A percentile compares a stretch with the other conserved stretches of the same genome.
These are phyloP conservation scores for Standfussiana lucernea DNA, from an alignment of 2,888 invertebrate species.

Conservation along the genomic window DNA sequence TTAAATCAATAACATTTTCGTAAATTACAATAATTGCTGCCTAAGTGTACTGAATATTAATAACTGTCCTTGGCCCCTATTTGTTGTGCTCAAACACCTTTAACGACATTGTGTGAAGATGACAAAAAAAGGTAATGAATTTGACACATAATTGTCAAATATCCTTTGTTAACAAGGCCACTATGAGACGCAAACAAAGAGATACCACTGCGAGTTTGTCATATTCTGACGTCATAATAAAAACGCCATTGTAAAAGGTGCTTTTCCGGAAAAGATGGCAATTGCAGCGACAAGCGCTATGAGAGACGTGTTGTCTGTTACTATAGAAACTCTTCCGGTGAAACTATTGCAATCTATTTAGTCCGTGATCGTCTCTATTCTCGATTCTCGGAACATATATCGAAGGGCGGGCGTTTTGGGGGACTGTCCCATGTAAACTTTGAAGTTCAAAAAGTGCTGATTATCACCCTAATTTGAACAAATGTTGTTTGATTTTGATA, in stretches of 20 bases:
- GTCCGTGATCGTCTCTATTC: not conserved
- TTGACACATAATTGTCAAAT: constrained; percentile 14
- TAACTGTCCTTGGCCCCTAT: not conserved
- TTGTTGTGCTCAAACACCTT: not conserved
- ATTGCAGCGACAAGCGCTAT: not conserved
- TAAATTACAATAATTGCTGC: not conserved
- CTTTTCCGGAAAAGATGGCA: not conserved
- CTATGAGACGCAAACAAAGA: not conserved
- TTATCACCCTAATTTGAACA: no score
- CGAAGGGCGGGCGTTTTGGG: no score
- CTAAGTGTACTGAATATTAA: not conserved
- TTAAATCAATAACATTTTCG: not conserved
- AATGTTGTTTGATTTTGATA: no score
- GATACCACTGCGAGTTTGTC: not conserved
- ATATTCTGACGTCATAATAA: not conserved
- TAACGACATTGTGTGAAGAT: not conserved
- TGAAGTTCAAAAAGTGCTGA: no score
- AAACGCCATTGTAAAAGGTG: not conserved
- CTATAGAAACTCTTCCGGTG: not conserved
- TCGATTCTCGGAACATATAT: no score
- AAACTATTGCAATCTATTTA: not conserved
- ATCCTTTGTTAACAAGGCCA: not conserved
- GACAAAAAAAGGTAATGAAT: not conserved
- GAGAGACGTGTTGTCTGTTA: not conserved
- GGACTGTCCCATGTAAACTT: no score